Base-by-base conservation (phyloP, 2,113 vertebrate species). In the Paralichthys olivaceus region DNA sequence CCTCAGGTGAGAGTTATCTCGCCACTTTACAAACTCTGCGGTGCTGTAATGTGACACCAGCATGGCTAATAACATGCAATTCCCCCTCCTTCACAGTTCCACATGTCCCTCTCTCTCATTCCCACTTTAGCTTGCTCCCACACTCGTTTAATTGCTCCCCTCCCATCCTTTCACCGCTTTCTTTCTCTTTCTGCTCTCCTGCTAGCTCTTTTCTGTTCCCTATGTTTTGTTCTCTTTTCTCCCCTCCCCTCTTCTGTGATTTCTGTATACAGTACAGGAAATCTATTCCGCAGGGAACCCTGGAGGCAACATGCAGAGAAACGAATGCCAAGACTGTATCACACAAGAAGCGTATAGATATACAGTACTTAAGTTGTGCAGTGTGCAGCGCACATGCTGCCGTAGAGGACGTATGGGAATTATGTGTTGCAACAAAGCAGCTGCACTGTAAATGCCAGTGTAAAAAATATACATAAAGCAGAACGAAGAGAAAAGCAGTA, bases 1-100 rank as follows among this genome's bases (percentile, higher is more conserved):
- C 84, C 90, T 83, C 86, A 86, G 83, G 91, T 88, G 77, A 87
- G 87, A 75, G 65, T 80, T 84, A 90, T 88, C 85, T 80, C 58
- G 34, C 60, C 84, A 75, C 76, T 89, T 85, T 85, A 84, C 74
- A 75, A 87, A 87, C 75, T 83, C 75, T 1, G 58, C 53, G 29
- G 45, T 51, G 82, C 81, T 63, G 78, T 87, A 85, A 87, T 80
- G 64, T 84, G 75, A 87, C 80, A 80, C 79, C 76, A 71, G 62
- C 81, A 77, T 65, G 81, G 58, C 72, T 87, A 86, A 90, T 90
- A 79, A 85, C 81, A 78, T 74, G 60, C 79, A 28, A 34, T 15
- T 5, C 59, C 32, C 53, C 29, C 45, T 22, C 43, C 49, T 63
- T 61, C 53, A 53, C 75, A 20, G 17, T 51, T 55, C 76, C 23